Conservation (phyloP, 2,797 vertebrate species). For the Pseudochirops cupreus region DNA sequence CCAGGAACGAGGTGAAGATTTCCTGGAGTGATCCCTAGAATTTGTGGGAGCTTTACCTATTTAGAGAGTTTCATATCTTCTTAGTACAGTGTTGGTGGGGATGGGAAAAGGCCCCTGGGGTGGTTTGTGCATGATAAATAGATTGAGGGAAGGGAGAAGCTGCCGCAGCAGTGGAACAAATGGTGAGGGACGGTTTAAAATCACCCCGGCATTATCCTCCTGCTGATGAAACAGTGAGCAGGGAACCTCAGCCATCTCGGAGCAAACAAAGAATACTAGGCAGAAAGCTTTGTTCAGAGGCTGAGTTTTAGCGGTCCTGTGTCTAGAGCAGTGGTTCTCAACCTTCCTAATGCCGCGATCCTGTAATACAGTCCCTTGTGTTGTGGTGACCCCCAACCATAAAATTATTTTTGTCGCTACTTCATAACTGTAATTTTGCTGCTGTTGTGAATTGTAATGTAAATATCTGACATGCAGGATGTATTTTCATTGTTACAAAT, state of each 20-base stretch:
- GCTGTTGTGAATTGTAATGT: too few relatives aligned
- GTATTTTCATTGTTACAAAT: too few relatives aligned
- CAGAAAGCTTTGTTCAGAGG: conserved; percentile 48
- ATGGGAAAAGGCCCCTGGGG: not conserved
- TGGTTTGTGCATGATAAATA: conserved; percentile 45
- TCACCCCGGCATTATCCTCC: conserved; percentile 64
- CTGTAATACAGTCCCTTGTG: too few relatives aligned
- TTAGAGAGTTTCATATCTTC: conserved; percentile 32
- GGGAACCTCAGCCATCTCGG: conserved; percentile 56
- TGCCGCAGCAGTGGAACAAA: conserved; percentile 79
- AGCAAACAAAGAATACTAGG: conserved; percentile 53
- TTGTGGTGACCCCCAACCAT: too few relatives aligned
- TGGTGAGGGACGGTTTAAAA: conserved; percentile 85
- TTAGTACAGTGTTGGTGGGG: conserved; percentile 34
- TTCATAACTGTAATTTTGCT: too few relatives aligned
- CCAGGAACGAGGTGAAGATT: conserved; percentile 53
- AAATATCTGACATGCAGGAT: too few relatives aligned
- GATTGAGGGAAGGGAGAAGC: conserved; percentile 49
- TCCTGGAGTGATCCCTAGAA: conserved; percentile 56
- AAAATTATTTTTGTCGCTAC: too few relatives aligned
- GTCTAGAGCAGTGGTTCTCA: not conserved
- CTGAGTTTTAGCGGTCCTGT: conserved; percentile 36
- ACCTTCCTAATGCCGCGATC: too few relatives aligned
- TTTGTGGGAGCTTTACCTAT: conserved; percentile 59
- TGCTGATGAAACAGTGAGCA: conserved; percentile 73